These are phyloP conservation scores for Sinocyclocheilus rhinocerous DNA, from an alignment of 2,113 vertebrate genomes.

Conservation along the genomic window DNA sequence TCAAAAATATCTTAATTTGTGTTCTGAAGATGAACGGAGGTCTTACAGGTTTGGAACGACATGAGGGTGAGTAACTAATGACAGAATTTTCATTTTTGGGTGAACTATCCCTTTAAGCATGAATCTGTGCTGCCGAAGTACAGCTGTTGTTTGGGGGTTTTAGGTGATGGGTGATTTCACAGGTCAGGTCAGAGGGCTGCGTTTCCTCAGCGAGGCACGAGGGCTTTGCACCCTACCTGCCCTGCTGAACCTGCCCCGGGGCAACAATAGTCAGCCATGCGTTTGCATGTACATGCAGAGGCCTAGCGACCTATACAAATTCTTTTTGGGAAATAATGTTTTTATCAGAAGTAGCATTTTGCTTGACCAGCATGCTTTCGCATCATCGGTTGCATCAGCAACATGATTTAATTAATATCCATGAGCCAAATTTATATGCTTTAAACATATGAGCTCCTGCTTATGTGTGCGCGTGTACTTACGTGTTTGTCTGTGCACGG, in stretches of 20 bases:
- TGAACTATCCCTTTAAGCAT: background rate
- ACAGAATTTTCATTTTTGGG: no score
- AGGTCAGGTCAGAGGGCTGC: background rate
- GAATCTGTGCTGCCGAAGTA: background rate
- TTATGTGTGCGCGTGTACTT: background rate
- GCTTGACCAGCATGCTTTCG: background rate
- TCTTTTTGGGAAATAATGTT: background rate
- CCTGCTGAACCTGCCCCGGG: background rate
- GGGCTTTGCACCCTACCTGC: background rate
- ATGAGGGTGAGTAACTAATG: no score
- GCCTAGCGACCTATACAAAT: background rate
- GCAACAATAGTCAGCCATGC: background rate
- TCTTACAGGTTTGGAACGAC: no score
- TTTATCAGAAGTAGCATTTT: background rate
- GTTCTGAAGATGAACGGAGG: no score
- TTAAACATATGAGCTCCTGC: background rate
- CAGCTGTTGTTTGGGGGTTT: constrained; percentile 10
- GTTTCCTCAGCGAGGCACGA: background rate
- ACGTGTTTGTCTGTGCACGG: background rate
- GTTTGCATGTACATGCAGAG: background rate
- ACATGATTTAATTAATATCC: background rate
- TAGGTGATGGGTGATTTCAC: background rate
- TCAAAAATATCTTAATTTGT: no score
- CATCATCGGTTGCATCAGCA: background rate
- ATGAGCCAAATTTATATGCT: no score